Percentiles rank a stretch among this genome's conserved stretches.
These are phyloP conservation scores for Clamator glandarius DNA, from an alignment of 2,797 vertebrate genomes.

Conservation along the genomic window DNA sequence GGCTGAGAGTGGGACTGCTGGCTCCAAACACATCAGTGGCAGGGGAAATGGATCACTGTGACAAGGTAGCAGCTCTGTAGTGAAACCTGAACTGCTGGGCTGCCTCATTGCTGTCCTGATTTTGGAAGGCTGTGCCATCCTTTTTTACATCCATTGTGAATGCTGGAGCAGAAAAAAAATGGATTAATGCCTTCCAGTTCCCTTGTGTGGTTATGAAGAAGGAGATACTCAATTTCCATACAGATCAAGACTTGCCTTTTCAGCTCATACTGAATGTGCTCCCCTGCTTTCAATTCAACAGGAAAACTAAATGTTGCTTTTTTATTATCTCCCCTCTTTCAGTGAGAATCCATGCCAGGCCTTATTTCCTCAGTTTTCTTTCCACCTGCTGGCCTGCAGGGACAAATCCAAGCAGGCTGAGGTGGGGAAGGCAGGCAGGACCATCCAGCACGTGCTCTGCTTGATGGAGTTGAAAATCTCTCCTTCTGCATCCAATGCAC, in stretches of 20 bases:
- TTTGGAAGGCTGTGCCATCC: not conserved
- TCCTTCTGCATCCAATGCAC: rapidly evolving
- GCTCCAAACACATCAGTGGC: not conserved
- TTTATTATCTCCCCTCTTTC: not conserved
- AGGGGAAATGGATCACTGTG: rapidly evolving
- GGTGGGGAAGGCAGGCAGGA: not conserved
- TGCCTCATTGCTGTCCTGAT: not conserved
- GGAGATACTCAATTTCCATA: not conserved
- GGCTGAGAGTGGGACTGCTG: not conserved
- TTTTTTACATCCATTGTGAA: not conserved
- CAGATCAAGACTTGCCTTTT: not conserved
- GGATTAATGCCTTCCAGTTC: not conserved
- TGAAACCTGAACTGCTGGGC: not conserved
- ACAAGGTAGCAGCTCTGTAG: rapidly evolving
- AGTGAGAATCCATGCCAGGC: not conserved
- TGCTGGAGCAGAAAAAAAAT: not conserved
- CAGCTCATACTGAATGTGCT: not conserved
- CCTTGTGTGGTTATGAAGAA: not conserved
- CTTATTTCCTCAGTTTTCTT: not conserved
- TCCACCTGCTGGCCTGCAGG: not conserved
- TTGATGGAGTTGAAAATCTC: not conserved
- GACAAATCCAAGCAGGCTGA: not conserved
- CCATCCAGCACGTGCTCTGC: rapidly evolving
- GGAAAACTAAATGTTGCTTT: not conserved
- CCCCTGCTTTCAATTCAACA: not conserved